phyloP scores from a whole-genome alignment of 2,113 vertebrate genomes.

The Myiopsitta monachus region DNA sequence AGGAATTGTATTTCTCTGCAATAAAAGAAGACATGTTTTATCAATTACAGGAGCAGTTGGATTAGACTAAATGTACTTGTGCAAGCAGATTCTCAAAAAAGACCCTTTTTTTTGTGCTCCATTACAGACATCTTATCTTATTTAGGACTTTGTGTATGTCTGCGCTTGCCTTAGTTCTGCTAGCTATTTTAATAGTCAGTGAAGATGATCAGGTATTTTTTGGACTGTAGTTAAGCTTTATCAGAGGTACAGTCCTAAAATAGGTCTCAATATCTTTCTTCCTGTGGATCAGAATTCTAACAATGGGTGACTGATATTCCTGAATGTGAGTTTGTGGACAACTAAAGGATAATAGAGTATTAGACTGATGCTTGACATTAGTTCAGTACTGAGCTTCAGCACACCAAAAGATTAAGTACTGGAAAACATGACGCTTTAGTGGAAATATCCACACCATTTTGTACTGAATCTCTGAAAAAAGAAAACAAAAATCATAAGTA shows the following conservation, averaged over 20 bases:
- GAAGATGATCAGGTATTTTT: not conserved
- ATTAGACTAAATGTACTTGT: not conserved
- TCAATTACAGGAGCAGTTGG: not conserved
- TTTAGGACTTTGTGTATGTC: not conserved
- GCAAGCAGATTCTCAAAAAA: not conserved
- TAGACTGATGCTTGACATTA: not conserved
- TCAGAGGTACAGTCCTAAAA: not conserved
- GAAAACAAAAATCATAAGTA: not conserved
- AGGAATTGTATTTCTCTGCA: not conserved
- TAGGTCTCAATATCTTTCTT: fast-evolving
- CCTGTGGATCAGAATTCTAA: not conserved
- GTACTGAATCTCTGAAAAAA: not conserved
- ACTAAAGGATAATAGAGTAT: not conserved
- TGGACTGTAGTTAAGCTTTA: not conserved
- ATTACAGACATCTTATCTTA: not conserved
- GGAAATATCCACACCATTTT: not conserved
- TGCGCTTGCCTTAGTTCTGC: not conserved
- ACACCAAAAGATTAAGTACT: not conserved
- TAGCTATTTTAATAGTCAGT: not conserved
- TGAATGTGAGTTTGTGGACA: not conserved
- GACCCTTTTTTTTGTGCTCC: not conserved
- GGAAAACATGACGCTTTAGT: not conserved
- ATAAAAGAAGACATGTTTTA: not conserved
- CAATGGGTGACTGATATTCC: not conserved
- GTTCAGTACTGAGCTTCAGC: not conserved